phyloP scores from a whole-genome alignment of 2,797 vertebrate species.

The Dendrocincla fuliginosa region DNA sequence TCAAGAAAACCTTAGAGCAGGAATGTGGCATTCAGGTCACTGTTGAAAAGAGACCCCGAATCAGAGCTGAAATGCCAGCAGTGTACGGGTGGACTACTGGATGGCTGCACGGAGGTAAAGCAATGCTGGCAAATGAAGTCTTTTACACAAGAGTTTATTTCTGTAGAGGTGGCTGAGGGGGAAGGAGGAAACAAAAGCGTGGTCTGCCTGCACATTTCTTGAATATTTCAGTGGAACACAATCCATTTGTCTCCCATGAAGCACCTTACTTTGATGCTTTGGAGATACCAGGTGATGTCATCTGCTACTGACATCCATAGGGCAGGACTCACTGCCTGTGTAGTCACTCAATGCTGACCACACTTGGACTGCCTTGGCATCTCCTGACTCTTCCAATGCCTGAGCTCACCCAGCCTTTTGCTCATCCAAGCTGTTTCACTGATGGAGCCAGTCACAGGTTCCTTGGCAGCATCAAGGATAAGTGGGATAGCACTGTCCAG shows the following conservation, averaged over 20 bases:
- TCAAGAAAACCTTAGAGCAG: neutral
- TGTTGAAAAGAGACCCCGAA: neutral
- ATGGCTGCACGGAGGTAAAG: neutral
- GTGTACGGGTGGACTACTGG: neutral
- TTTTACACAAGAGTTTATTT: neutral
- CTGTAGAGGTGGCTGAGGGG: neutral
- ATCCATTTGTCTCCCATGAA: neutral
- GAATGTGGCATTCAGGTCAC: neutral
- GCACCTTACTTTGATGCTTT: neutral
- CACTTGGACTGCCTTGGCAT: neutral
- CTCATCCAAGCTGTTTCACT: neutral
- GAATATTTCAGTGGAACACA: neutral
- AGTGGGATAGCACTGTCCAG: neutral
- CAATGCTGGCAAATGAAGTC: neutral
- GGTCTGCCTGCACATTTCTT: neutral
- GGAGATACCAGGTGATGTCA: neutral
- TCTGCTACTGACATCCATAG: neutral
- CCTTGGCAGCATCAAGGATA: accelerated
- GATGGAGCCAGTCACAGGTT: neutral
- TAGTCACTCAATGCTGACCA: neutral
- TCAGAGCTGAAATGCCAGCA: neutral
- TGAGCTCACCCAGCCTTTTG: neutral
- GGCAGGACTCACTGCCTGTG: neutral
- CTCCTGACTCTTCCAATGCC: accelerated
- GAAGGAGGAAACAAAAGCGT: neutral